These are phyloP conservation scores for Sesia apiformis DNA, from an alignment of 2,888 invertebrate genomes.

Conservation along the genomic window DNA sequence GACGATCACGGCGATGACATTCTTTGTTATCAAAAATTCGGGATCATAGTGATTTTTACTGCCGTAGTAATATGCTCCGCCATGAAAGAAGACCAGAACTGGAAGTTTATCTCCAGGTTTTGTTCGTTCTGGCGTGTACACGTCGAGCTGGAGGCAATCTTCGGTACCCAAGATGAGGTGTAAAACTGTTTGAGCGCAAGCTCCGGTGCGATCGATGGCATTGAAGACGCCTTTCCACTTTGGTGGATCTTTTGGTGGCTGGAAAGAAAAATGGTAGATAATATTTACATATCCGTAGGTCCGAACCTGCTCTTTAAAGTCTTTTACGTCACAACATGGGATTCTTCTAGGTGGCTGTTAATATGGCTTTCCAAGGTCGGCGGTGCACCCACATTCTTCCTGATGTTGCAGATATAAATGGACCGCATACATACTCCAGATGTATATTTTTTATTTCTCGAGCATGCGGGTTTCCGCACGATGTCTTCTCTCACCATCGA, in stretches of 20 bases:
- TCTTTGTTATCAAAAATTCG: conserved; percentile 50
- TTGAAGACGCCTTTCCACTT: conserved; percentile 42
- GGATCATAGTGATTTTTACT: conserved; percentile 56
- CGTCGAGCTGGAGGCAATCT: conserved; percentile 51
- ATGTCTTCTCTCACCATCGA: too few species aligned
- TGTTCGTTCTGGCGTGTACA: conserved; percentile 35
- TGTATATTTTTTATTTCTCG: too few species aligned
- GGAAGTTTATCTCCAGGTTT: conserved; percentile 26
- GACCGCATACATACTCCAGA: too few species aligned
- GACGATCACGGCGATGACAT: conserved; percentile 40
- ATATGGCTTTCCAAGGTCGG: too few species aligned
- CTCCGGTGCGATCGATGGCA: conserved; percentile 32
- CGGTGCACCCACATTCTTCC: too few species aligned
- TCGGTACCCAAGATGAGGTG: conserved; percentile 39
- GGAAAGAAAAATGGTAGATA: conserved; percentile 12
- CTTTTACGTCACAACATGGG: too few species aligned
- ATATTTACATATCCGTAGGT: not conserved
- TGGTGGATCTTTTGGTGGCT: conserved; percentile 39
- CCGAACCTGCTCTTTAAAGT: too few species aligned
- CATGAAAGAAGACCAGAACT: conserved; percentile 56
- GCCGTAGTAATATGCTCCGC: conserved; percentile 60
- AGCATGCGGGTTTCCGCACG: too few species aligned
- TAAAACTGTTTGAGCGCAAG: conserved; percentile 42
- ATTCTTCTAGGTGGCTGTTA: too few species aligned
- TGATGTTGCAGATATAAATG: too few species aligned